A percentile compares a stretch with the other conserved stretches of the same genome.
These are phyloP conservation scores for Chrysomela aeneicollis DNA, from an alignment of 2,888 invertebrate species.

Conservation along the genomic window DNA sequence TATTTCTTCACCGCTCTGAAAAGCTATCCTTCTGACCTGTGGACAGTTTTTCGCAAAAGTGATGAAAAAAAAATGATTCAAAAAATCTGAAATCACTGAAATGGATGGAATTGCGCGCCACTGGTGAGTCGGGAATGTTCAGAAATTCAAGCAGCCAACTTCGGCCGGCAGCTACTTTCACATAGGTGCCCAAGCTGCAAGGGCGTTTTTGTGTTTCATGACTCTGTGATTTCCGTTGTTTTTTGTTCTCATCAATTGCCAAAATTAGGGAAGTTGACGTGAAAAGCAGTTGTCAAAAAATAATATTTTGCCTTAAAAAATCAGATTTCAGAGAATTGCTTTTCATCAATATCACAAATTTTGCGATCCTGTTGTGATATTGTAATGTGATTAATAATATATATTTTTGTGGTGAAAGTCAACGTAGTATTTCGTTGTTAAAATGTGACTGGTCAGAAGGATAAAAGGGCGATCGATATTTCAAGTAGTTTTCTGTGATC, in stretches of 20 bases:
- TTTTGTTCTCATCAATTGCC: neutral
- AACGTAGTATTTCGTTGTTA: constrained; percentile 10
- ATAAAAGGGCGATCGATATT: constrained; percentile 35
- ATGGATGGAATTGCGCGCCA: no score
- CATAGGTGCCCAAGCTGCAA: no score
- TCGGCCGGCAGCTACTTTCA: no score
- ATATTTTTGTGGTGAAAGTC: neutral
- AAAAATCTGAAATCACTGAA: no score
- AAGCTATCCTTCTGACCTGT: no score
- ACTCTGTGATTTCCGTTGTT: neutral
- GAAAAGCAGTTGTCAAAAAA: neutral
- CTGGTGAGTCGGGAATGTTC: no score
- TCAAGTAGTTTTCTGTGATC: constrained; percentile 24
- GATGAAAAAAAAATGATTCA: no score
- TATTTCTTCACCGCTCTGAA: no score
- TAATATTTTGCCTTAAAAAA: neutral
- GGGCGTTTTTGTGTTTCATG: neutral
- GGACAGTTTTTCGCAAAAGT: no score
- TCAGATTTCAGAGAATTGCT: neutral
- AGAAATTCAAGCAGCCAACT: no score
- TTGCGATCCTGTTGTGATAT: neutral
- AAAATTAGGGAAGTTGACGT: neutral
- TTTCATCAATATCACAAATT: neutral
- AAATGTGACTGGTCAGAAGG: constrained; percentile 35
- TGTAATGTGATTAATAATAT: neutral